Evolutionary conservation across 1,140 invertebrate genomes (phyloP).

Genomic region (Pararge aegeria): DNA sequence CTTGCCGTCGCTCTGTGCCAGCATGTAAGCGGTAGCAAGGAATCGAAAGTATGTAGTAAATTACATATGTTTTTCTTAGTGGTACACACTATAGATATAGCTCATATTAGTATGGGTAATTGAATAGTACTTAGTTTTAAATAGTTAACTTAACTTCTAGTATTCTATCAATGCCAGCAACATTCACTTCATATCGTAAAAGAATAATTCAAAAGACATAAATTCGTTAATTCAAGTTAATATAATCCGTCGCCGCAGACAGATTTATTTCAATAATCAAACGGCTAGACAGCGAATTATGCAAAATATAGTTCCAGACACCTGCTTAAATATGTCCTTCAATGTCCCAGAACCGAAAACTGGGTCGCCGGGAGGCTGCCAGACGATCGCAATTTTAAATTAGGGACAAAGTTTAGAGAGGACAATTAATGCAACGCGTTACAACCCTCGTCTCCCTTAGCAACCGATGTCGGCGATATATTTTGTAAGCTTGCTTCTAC

Average conservation of each 20-base stretch:
- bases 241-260: conserved; percentile 20
- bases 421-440: conserved; percentile 50
- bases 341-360: conserved; percentile 60
- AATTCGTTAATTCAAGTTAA: conserved; percentile 18
- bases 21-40: no score
- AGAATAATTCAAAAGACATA: background rate
- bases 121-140: no score
- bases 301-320: conserved; percentile 63
- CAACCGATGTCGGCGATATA: conserved; percentile 23
- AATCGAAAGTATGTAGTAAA: no score
- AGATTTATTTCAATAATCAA: conserved; percentile 36
- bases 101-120: no score
- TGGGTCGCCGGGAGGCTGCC: conserved; percentile 64
- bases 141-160: no score
- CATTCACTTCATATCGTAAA: background rate
- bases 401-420: conserved; percentile 48
- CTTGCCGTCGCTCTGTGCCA: no score
- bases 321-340: conserved; percentile 68
- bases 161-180: background rate
- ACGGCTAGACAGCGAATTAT: conserved; percentile 67
- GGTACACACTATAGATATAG: no score
- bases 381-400: conserved; percentile 78
- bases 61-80: no score
- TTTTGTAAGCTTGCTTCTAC: background rate
- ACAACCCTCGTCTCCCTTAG: conserved; percentile 30